Evolutionary conservation across 2,113 vertebrate genomes (phyloP).

Genomic region (Tringa solitaria): DNA sequence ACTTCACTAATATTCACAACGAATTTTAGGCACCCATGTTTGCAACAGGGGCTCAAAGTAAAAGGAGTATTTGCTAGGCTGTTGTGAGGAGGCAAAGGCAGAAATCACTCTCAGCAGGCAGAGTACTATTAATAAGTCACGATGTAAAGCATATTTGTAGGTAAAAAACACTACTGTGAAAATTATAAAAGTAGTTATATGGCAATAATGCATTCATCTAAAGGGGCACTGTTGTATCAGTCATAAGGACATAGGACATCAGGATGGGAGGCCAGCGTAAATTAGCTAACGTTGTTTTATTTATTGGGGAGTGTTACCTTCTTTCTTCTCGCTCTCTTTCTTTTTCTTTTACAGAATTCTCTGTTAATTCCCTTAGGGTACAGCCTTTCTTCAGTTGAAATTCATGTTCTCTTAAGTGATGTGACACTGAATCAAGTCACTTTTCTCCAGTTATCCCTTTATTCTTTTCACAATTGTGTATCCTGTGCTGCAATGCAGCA

Average conservation of each 20-base stretch:
- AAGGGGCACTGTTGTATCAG: slow-evolving; percentile 21
- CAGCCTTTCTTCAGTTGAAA: slow-evolving; percentile 8
- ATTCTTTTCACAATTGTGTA: not conserved
- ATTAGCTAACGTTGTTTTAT: not conserved
- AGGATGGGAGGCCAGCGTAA: slow-evolving; percentile 28
- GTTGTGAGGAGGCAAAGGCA: not conserved
- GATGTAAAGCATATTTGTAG: slow-evolving; percentile 30
- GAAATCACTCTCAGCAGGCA: not conserved
- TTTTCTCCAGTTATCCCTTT: not conserved
- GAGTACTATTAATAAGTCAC: slow-evolving; percentile 57
- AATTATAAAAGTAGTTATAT: slow-evolving; percentile 1
- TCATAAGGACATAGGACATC: not conserved
- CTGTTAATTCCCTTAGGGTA: not conserved
- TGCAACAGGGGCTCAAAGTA: not conserved
- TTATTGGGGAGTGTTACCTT: not conserved
- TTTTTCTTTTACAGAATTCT: not conserved
- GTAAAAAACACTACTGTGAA: slow-evolving; percentile 62
- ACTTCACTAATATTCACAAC: not conserved
- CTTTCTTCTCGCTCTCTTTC: not conserved
- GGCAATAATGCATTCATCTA: slow-evolving; percentile 3
- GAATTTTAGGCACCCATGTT: not conserved
- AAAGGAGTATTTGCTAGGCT: not conserved
- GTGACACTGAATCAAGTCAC: not conserved
- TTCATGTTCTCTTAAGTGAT: not conserved
- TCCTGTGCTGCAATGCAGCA: slow-evolving; percentile 24